phyloP scores from a whole-genome alignment of 2,888 invertebrate genomes.

The Cancer borealis region DNA sequence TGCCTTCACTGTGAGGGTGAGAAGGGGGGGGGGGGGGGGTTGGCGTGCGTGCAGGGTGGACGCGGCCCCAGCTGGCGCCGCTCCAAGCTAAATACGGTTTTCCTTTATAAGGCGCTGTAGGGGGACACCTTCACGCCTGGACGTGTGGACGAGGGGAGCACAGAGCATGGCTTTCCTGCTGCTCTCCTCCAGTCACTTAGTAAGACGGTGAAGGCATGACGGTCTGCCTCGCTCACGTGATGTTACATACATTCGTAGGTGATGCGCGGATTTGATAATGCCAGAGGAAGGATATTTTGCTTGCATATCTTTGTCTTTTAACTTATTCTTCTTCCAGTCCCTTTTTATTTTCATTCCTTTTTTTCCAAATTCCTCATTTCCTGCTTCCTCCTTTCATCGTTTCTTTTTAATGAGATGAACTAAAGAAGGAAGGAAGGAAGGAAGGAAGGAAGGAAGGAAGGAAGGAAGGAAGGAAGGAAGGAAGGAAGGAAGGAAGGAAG shows the following conservation, averaged over 20 bases:
- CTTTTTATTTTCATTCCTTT: not conserved
- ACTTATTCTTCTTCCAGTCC: not conserved
- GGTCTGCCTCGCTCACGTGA: not conserved
- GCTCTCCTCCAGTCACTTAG: not conserved
- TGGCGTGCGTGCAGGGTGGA: not conserved
- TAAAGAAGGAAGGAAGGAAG: not conserved
- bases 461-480: not conserved
- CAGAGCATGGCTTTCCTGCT: not conserved
- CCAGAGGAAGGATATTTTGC: not conserved
- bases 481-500: not conserved
- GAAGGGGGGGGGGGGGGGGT: too few relatives aligned
- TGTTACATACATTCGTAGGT: too few relatives aligned
- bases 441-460: not conserved
- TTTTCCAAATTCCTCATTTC: not conserved
- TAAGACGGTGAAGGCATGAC: not conserved
- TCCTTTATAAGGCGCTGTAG: not conserved
- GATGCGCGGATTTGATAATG: not conserved
- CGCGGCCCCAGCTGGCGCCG: not conserved
- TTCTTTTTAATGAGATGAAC: not conserved
- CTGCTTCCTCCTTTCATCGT: not conserved
- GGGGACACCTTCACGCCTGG: not conserved
- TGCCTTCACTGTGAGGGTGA: not conserved
- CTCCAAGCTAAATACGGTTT: slow-evolving; percentile 22
- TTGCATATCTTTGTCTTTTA: too few relatives aligned
- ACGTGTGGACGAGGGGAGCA: not conserved